A percentile compares a stretch with the other conserved stretches of the same genome.
phyloP scores from a whole-genome alignment of 1,140 invertebrate species.

The Phortica variegata region DNA sequence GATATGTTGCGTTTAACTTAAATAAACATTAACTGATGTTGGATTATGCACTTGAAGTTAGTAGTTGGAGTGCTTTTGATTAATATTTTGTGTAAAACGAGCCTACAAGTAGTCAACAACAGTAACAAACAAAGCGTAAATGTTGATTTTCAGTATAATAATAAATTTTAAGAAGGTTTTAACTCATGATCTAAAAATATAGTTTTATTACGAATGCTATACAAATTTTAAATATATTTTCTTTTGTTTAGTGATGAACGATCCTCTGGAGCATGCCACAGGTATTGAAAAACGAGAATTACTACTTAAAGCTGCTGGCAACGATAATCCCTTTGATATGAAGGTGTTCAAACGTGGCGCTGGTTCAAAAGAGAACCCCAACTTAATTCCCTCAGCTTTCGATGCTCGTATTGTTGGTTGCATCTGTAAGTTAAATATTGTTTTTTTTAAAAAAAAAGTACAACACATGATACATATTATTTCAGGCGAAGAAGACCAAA shows the following conservation, averaged over 20 bases:
- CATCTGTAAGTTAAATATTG: slow-evolving; percentile 70
- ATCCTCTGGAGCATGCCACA: slow-evolving; percentile 89
- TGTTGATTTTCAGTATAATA: slow-evolving; percentile 10
- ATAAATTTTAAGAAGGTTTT: background rate
- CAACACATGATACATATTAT: background rate
- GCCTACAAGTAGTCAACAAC: too few relatives aligned
- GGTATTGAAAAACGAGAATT: slow-evolving; percentile 89
- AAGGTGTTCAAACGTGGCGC: slow-evolving; percentile 75
- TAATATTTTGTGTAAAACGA: too few relatives aligned
- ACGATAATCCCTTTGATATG: slow-evolving; percentile 89
- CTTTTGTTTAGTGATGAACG: slow-evolving; percentile 67
- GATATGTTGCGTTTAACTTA: too few relatives aligned
- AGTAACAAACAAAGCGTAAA: too few relatives aligned
- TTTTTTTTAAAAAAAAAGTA: background rate
- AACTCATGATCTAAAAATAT: background rate
- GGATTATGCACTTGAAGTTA: too few relatives aligned
- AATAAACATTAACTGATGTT: too few relatives aligned
- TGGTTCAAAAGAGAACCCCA: slow-evolving; percentile 85
- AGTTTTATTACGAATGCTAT: background rate
- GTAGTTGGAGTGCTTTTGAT: too few relatives aligned
- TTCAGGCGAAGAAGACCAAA: slow-evolving; percentile 82
- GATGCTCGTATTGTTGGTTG: slow-evolving; percentile 91
- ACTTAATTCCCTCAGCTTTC: slow-evolving; percentile 84
- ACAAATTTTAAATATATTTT: slow-evolving; percentile 2
- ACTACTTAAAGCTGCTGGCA: slow-evolving; percentile 78